Conservation (phyloP, 2,888 invertebrate genomes). For the Ditylenchus weischeri region DNA sequence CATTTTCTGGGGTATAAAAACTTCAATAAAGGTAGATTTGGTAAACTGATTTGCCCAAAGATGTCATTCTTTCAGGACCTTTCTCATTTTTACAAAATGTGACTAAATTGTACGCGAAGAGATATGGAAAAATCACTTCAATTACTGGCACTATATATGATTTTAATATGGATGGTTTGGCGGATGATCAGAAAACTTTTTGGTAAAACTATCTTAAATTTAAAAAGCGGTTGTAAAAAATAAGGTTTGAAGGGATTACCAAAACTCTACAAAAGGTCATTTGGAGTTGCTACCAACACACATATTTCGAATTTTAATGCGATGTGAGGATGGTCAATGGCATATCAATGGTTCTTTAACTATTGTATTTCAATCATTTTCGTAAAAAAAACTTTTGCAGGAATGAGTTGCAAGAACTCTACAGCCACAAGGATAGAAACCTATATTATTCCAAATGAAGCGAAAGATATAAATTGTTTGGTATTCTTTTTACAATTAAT, state of each 20-base stretch:
- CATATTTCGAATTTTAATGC: slow-evolving; percentile 34
- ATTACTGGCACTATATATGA: slow-evolving; percentile 32
- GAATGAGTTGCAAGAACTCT: slow-evolving; percentile 21
- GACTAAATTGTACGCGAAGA: slow-evolving; percentile 26
- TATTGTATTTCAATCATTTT: too few species aligned
- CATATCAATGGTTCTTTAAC: slow-evolving; percentile 31
- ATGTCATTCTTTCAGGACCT: slow-evolving; percentile 23
- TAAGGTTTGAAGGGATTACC: slow-evolving; percentile 18
- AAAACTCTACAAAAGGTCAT: neutral
- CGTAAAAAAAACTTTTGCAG: too few species aligned
- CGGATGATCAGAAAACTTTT: slow-evolving; percentile 22
- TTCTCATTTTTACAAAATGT: slow-evolving; percentile 35
- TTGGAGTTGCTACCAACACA: slow-evolving; percentile 29
- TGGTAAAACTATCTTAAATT: slow-evolving; percentile 17
- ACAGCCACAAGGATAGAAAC: slow-evolving; percentile 31
- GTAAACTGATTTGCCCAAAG: too few species aligned
- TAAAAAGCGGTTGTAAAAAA: neutral
- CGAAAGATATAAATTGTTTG: slow-evolving; percentile 32
- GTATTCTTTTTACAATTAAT: slow-evolving; percentile 2
- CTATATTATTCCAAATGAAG: slow-evolving; percentile 35
- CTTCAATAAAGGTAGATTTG: slow-evolving; percentile 20
- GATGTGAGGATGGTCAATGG: slow-evolving; percentile 38
- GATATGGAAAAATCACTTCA: slow-evolving; percentile 25
- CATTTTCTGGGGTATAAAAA: slow-evolving; percentile 25
- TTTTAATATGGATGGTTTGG: slow-evolving; percentile 27